Base-by-base conservation (phyloP, 2,113 vertebrate species). In the Columbina picui region DNA sequence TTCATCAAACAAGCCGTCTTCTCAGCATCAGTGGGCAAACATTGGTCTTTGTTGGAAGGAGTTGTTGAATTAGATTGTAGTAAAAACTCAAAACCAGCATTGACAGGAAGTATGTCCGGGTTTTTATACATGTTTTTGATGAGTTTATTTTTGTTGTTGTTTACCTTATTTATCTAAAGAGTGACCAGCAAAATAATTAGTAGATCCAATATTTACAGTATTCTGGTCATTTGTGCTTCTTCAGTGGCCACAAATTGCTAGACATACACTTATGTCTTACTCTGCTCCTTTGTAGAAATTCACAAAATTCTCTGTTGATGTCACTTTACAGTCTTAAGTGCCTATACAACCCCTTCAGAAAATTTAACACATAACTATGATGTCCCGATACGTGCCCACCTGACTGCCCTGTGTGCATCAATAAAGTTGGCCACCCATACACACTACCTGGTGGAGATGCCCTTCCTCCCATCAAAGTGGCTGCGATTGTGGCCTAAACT, bases 351-450 rank as follows among this genome's bases (percentile, higher is more conserved):
- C 3, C 34, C 27, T 84, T 79, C 47, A 73, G 39, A 89, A 95
- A 63, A 82, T 75, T 23, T 38, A 38, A 12, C 8, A 32, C 2
- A 0, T 19, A 34, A 18, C 41, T 55, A 21, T 1, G 0, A 30
- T 78, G 21, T 26, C 5, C 30, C 18, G 38, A 30, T 20, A 14
- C 4, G 2, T 2, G 38, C 29, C 26, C 25, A 63, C 23, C 21
- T 38, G 39, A 67, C 17, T 67, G 19, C 34, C 14, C 22, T 25
- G 47, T 38, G 10, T 56, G 7, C 56, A 39, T 34, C 29, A 63
- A 70, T 19, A 78, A 84, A 91, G 21, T 15, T 89, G 32, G 10
- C 8, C 32, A 36, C 6, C 17, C 57, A 34, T 8, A 10, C 3
- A 2, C 14, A 60, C 8, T 52, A 17, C 22, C n/a, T 52, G 6